A percentile compares a stretch with the other conserved stretches of the same genome.
Conservation (phyloP, 2,113 vertebrate species). For the Quiscalus mexicanus region DNA sequence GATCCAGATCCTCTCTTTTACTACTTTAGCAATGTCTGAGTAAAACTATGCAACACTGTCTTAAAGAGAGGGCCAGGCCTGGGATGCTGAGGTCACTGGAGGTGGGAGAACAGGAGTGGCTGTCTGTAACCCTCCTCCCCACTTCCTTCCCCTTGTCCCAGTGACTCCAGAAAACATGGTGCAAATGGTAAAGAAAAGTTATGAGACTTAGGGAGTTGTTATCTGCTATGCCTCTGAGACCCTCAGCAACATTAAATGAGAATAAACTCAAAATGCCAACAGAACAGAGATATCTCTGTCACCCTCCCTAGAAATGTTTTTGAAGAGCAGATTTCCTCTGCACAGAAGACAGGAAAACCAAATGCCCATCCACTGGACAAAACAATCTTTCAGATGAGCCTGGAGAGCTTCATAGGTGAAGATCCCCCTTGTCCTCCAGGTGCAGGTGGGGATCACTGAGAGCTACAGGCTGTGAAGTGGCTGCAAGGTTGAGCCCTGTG, state of each 20-base stretch:
- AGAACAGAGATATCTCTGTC: not conserved
- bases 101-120: not conserved
- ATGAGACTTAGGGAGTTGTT: not conserved
- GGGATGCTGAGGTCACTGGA: not conserved
- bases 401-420: not conserved
- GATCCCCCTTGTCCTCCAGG: not conserved
- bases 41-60: not conserved
- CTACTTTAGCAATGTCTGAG: not conserved
- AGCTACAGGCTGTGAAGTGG: not conserved
- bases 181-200: not conserved
- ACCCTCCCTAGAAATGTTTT: not conserved
- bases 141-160: not conserved
- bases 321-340: not conserved
- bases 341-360: not conserved
- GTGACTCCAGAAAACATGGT: fast-evolving
- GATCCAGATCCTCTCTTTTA: not conserved
- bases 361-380: not conserved
- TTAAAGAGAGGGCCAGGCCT: not conserved
- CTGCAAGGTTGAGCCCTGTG: not conserved
- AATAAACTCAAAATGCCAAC: not conserved
- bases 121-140: fast-evolving
- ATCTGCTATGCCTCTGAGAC: not conserved
- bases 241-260: not conserved
- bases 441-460: not conserved
- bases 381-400: not conserved